Conservation (phyloP, 2,797 vertebrate genomes). For the Hyperoplus immaculatus region DNA sequence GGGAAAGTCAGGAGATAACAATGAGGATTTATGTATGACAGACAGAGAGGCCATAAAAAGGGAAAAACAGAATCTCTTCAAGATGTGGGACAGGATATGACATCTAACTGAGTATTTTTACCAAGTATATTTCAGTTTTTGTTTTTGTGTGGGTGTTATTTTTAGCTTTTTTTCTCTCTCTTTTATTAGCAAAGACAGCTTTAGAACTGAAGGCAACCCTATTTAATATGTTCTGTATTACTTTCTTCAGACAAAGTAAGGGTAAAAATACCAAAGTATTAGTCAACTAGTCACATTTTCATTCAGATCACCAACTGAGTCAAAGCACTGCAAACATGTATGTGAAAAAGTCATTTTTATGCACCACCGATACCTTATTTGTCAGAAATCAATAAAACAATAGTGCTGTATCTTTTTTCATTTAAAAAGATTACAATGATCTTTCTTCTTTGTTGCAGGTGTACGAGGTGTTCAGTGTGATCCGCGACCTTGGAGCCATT, state of each 20-base stretch:
- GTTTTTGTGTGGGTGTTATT: no score
- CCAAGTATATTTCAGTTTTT: background rate
- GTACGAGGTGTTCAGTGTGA: slow-evolving; percentile 96
- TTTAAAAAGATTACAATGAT: background rate
- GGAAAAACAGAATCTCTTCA: no score
- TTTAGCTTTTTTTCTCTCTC: no score
- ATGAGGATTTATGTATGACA: no score
- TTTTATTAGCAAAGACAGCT: no score
- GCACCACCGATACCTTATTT: background rate
- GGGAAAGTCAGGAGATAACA: no score
- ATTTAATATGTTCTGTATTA: background rate
- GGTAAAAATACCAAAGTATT: background rate
- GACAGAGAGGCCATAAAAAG: no score
- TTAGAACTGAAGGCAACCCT: background rate
- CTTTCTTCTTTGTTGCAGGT: slow-evolving; percentile 83
- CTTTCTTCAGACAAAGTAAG: background rate
- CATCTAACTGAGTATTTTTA: background rate
- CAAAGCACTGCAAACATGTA: background rate
- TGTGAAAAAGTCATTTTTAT: background rate
- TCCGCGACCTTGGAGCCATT: slow-evolving; percentile 96
- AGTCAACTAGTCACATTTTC: background rate
- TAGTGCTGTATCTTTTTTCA: background rate
- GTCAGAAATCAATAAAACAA: background rate
- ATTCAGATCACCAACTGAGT: background rate
- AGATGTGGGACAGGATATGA: no score